Evolutionary conservation across 2,113 vertebrate species (phyloP).

Genomic region (Micronycteris hirsuta): DNA sequence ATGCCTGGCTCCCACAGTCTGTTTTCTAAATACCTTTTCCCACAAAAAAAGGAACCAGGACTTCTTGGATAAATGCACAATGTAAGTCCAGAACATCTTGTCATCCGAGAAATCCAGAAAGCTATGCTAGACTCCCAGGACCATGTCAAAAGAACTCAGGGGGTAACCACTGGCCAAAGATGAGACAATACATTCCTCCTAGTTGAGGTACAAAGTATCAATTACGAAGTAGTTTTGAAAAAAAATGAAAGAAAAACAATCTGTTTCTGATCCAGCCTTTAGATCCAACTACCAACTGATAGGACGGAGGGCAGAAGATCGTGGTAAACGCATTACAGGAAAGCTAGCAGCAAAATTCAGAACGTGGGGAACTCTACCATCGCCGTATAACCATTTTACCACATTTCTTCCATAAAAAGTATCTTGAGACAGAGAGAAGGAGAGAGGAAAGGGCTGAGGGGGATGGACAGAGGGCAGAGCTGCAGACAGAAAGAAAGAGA

Average conservation of each 20-base stretch:
- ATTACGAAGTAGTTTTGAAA: background rate
- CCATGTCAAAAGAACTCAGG: background rate
- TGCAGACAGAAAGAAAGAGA: background rate
- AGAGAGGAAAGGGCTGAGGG: background rate
- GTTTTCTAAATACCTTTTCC: background rate
- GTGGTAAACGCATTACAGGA: background rate
- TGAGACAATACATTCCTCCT: background rate
- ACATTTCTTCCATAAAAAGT: background rate
- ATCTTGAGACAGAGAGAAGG: background rate
- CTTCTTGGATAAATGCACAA: background rate
- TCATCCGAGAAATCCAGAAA: background rate
- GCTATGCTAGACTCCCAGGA: background rate
- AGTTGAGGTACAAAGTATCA: background rate
- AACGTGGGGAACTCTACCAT: background rate
- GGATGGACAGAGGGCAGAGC: background rate
- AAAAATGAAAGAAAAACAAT: background rate
- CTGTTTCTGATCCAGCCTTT: background rate
- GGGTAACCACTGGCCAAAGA: background rate
- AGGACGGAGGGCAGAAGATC: background rate
- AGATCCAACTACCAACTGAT: background rate
- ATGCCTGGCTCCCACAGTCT: background rate
- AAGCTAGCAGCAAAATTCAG: background rate
- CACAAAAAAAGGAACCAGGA: background rate
- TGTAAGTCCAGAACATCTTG: background rate
- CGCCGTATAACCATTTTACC: background rate